Conservation (phyloP, 1,140 invertebrate genomes). For the Drosophila grimshawi region DNA sequence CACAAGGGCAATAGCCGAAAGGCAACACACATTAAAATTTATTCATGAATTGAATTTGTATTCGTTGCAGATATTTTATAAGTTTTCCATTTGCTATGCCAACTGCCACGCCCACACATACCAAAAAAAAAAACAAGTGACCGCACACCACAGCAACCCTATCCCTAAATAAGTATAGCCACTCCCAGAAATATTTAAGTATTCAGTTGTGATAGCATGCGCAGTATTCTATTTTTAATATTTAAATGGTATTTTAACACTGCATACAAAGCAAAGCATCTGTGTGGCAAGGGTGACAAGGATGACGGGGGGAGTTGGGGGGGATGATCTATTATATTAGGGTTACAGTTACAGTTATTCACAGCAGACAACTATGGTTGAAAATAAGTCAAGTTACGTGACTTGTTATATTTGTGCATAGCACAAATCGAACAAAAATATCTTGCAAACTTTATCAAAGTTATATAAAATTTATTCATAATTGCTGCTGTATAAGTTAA, state of each 20-base stretch:
- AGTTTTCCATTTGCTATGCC: conserved; percentile 66
- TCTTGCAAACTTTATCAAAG: too few relatives aligned
- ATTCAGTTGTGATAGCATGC: conserved; percentile 17
- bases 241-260: conserved; percentile 30
- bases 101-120: neutral
- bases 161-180: neutral
- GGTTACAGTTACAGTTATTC: too few relatives aligned
- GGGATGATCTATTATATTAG: too few relatives aligned
- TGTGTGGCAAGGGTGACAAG: neutral
- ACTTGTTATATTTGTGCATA: too few relatives aligned
- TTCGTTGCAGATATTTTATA: conserved; percentile 81
- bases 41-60: conserved; percentile 83
- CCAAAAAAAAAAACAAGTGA: neutral
- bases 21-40: conserved; percentile 74
- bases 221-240: conserved; percentile 39
- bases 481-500: neutral
- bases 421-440: too few relatives aligned
- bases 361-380: too few relatives aligned
- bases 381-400: too few relatives aligned
- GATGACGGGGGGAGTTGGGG: neutral
- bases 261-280: neutral
- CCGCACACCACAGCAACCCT: neutral
- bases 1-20: conserved; percentile 44
- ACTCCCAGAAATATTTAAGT: neutral
- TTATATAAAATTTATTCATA: too few relatives aligned